Evolutionary conservation across 2,113 vertebrate genomes (phyloP), one percentile per base, ranked within the genome.

Genomic region (Amphiprion percula): DNA sequence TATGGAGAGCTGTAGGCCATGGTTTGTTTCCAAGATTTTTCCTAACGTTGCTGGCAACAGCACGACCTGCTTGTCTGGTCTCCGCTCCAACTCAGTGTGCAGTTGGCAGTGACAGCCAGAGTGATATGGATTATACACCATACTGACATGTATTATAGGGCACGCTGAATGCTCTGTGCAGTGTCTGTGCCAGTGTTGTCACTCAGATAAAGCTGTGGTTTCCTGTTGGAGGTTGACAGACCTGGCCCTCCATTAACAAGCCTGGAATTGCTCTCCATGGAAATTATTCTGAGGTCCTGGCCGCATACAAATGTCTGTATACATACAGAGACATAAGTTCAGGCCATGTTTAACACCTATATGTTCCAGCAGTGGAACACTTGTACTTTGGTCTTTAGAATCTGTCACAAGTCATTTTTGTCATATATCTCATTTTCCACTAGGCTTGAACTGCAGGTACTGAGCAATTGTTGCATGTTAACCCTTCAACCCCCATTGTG

Each of bases 131-230:
- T 90, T 81, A 80, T 86, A 77, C 77, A 37, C 77, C 59, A 65
- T 6, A 44, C 77, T 83, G 87, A 87, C 74, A 52, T 86, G 82
- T 85, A 83, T 86, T 85, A 85, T 58, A 78, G 61, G 66, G 61
- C 61, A 24, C 61, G 62, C 11, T 81, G 79, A 81, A 80, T 47
- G 69, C 79, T 84, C 37, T 85, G 83, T 61, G 74, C 87, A 79
- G 77, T 70, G 83, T 88, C 83, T 66, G 76, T 80, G 83, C 90
- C 73, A 73, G 82, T 60, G 63, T 74, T 89, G 90, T 87, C 90
- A 83, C 70, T 87, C 84, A 73, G 79, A 88, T 85, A 74, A 84
- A 87, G 78, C 79, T 84, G 80, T 79, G 87, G 86, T 89, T 90
- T 90, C 87, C 90, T 83, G 76, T 80, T 74, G 80, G 71, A 85